Evolutionary conservation across 2,113 vertebrate genomes (phyloP), one percentile per base, ranked within the genome.

Genomic region (Bungarus multicinctus): DNA sequence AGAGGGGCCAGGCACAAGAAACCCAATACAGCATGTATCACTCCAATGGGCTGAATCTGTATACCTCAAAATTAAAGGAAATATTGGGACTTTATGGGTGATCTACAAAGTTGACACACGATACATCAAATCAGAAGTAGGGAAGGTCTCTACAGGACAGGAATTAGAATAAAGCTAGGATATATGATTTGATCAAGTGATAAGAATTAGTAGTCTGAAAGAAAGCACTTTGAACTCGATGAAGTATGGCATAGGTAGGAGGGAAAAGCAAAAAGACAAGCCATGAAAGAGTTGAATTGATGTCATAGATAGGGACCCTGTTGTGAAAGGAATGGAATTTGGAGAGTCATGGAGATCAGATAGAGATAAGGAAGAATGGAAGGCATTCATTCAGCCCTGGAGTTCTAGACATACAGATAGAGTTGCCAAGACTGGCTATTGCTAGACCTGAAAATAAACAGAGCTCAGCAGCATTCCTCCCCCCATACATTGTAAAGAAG

Each of bases 271-370:
- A 81, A 43, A 54, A 43, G 64, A 58, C 34, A 81, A 89, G 25
- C 53, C 87, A 89, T 30, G 60, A 57, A 47, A 89, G 64, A 18
- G 27, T 11, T 88, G 87, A 52, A 92, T 92, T 54, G 52, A 47
- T 81, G 92, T 39, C 88, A 93, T 55, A 64, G 74, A 89, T 30
- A 89, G 88, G 39, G 39, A n/a, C 52, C 52, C 30, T 87, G 54
- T 52, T 90, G 45, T 60, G 88, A 93, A 93, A 93, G 88, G 92
- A 86, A 93, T 87, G 92, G 60, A 90, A 47, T 85, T 81, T 43
- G 45, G 53, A 86, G 88, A 60, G 69, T 86, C 92, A 60, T 57
- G 85, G 74, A 93, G 92, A 90, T 93, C 7, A 5, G 55, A 89
- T 53, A 30, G 54, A 86, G 92, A 93, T 90, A 93, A 85, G 64